These are phyloP conservation scores for Ophion ellenae DNA, from an alignment of 2,888 invertebrate genomes.

Conservation along the genomic window DNA sequence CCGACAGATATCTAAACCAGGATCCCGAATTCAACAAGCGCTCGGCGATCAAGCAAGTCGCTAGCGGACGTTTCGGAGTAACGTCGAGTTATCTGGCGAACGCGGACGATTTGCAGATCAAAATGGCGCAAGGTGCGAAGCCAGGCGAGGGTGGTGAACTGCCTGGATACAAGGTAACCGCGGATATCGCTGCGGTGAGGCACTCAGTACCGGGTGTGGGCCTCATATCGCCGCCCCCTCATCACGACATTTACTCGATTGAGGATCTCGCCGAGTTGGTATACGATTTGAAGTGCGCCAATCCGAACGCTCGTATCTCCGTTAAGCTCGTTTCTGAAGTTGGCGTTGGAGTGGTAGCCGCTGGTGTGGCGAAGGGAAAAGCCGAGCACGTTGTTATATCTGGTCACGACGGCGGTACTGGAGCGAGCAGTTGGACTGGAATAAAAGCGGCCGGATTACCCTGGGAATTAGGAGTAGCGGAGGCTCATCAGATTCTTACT, in stretches of 20 bases:
- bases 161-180: slow-evolving; percentile 93
- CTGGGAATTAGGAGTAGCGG: slow-evolving; percentile 99
- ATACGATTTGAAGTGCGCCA: slow-evolving; percentile 98
- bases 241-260: slow-evolving; percentile 99
- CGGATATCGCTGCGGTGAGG: slow-evolving; percentile 97
- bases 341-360: slow-evolving; percentile 99
- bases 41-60: slow-evolving; percentile 99
- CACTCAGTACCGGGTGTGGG: slow-evolving; percentile 99
- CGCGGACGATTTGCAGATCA: slow-evolving; percentile 99
- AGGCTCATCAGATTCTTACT: slow-evolving; percentile 98
- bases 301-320: slow-evolving; percentile 96
- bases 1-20: slow-evolving; percentile 87
- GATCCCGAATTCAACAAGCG: slow-evolving; percentile 93
- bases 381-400: slow-evolving; percentile 99
- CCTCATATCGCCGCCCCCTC: slow-evolving; percentile 99
- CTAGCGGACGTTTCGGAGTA: slow-evolving; percentile 99
- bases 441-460: slow-evolving; percentile 99
- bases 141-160: slow-evolving; percentile 99
- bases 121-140: slow-evolving; percentile 99
- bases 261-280: slow-evolving; percentile 99
- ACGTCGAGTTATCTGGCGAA: slow-evolving; percentile 98
- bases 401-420: slow-evolving; percentile 99
- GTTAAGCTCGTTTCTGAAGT: slow-evolving; percentile 99
- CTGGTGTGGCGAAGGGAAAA: slow-evolving; percentile 99
- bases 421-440: slow-evolving; percentile 99